phyloP scores from a whole-genome alignment of 2,113 vertebrate genomes.

The Callithrix jacchus region DNA sequence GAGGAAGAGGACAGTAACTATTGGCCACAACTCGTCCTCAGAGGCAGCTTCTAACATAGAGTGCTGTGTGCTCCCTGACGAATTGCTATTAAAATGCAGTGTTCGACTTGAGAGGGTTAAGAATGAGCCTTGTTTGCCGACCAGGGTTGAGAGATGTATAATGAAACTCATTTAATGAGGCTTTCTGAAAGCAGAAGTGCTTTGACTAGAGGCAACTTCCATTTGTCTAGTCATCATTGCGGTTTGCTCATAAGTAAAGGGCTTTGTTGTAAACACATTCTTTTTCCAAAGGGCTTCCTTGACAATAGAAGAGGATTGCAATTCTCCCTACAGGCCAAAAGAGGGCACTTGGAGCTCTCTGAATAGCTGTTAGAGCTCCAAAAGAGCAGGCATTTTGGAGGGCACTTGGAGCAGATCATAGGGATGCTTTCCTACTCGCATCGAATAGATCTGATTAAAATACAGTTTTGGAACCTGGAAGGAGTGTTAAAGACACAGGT shows the following conservation, averaged over 20 bases:
- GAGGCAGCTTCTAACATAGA: conserved; percentile 42
- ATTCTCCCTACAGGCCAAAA: conserved; percentile 63
- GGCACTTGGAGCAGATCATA: not conserved
- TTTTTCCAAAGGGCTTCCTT: not conserved
- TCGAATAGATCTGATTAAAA: not conserved
- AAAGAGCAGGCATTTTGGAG: not conserved
- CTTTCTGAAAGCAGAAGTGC: not conserved
- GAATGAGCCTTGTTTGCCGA: conserved; percentile 18
- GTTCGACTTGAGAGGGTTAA: conserved; percentile 42
- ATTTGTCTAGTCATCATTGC: conserved; percentile 23
- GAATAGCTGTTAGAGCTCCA: not conserved
- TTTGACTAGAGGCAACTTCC: conserved; percentile 42
- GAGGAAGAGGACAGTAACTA: not conserved
- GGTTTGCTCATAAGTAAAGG: not conserved
- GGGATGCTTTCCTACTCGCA: not conserved
- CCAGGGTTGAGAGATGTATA: not conserved
- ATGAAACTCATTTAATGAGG: conserved; percentile 39
- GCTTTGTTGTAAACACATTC: conserved; percentile 54
- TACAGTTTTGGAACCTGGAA: not conserved
- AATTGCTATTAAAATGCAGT: not conserved
- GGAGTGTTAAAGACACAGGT: not conserved
- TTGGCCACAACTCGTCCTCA: conserved; percentile 12
- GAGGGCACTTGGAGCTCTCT: conserved; percentile 83
- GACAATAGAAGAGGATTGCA: conserved; percentile 59
- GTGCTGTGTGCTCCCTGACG: not conserved